These are phyloP conservation scores for Idaea aversata DNA, from an alignment of 2,888 invertebrate species.

Conservation along the genomic window DNA sequence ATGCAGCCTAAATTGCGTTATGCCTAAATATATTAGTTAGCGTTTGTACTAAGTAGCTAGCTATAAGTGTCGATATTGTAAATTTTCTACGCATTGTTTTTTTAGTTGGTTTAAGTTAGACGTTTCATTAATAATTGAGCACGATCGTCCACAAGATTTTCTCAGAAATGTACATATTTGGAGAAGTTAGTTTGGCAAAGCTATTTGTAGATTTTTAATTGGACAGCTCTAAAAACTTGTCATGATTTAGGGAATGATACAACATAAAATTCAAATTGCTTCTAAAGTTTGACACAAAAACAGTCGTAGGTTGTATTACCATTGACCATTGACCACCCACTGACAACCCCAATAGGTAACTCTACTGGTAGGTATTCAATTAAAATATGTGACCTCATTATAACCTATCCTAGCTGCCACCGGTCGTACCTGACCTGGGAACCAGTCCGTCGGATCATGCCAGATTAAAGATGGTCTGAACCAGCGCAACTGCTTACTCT, in stretches of 20 bases:
- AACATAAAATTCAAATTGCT: neutral
- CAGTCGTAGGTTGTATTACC: neutral
- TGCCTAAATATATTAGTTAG: too few relatives aligned
- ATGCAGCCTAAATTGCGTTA: too few relatives aligned
- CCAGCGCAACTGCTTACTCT: too few relatives aligned
- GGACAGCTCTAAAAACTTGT: neutral
- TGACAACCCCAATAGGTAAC: neutral
- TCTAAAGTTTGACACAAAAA: neutral
- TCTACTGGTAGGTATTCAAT: neutral
- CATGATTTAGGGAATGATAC: neutral
- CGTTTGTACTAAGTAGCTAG: too few relatives aligned
- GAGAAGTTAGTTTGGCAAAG: neutral
- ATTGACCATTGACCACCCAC: neutral
- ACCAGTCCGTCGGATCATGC: too few relatives aligned
- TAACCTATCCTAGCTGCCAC: neutral
- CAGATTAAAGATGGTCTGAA: too few relatives aligned
- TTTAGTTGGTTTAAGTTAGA: too few relatives aligned
- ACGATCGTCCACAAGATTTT: neutral
- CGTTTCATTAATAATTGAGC: neutral
- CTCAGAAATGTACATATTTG: neutral
- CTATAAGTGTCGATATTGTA: too few relatives aligned
- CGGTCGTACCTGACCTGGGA: too few relatives aligned
- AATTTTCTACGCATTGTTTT: too few relatives aligned
- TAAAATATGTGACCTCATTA: neutral
- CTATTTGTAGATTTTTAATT: neutral